Percentiles rank a stretch among this genome's conserved stretches.
Conservation (phyloP, 2,888 invertebrate genomes). For the Pomacea canaliculata region DNA sequence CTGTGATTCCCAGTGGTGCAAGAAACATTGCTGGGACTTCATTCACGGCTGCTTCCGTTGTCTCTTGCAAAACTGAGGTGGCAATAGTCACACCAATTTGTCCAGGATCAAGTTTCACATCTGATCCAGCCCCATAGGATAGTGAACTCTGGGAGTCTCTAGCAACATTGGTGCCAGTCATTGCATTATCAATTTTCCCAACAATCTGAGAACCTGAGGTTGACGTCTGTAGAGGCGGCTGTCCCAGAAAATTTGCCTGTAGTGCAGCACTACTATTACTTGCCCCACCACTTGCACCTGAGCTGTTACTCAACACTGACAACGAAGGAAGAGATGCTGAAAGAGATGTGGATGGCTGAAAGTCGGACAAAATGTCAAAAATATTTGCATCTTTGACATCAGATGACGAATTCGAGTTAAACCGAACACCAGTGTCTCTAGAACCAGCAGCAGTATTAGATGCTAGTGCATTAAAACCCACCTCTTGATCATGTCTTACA, state of each 20-base stretch:
- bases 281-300: background rate
- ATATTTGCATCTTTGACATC: too few relatives aligned
- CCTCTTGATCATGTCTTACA: too few relatives aligned
- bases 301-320: background rate
- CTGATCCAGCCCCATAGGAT: background rate
- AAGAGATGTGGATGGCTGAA: background rate
- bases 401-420: too few relatives aligned
- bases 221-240: background rate
- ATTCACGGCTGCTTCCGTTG: conserved; percentile 16
- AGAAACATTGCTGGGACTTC: conserved; percentile 6
- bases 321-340: background rate
- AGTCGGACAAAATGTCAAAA: background rate
- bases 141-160: background rate
- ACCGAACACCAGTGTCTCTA: too few relatives aligned
- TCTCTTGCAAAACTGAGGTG: conserved; percentile 9
- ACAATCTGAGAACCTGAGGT: background rate
- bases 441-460: too few relatives aligned
- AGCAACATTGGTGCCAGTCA: too few relatives aligned
- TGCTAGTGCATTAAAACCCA: too few relatives aligned
- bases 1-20: conserved; percentile 2
- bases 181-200: background rate
- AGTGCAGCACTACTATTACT: background rate
- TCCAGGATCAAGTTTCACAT: conserved; percentile 15
- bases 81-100: conserved; percentile 15
- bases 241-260: too few relatives aligned